A percentile compares a stretch with the other conserved stretches of the same genome.
Evolutionary conservation across 2,113 vertebrate species (phyloP).

Genomic region (Eolophus roseicapilla): DNA sequence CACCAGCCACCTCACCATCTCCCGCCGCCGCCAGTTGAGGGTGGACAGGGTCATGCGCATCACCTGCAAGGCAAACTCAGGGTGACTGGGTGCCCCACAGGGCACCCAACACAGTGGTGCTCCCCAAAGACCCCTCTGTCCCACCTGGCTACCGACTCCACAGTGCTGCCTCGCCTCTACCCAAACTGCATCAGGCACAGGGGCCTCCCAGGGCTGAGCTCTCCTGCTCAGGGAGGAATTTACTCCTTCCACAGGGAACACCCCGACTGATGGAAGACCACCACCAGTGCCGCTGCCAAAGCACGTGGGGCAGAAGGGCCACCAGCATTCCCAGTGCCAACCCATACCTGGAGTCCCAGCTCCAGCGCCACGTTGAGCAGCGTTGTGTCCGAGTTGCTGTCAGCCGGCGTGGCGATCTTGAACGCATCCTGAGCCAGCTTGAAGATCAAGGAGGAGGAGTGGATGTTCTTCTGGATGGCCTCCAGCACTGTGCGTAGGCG

Average conservation of each 20-base stretch:
- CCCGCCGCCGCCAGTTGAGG: constrained; percentile 95
- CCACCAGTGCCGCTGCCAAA: fast-evolving
- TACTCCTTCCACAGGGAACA: background rate
- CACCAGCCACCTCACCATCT: constrained; percentile 99
- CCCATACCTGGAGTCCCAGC: constrained; percentile 92
- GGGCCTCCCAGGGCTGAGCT: background rate
- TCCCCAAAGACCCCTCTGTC: background rate
- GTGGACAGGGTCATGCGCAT: constrained; percentile 99
- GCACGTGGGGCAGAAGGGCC: fast-evolving
- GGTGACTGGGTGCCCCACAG: background rate
- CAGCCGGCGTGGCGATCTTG: constrained; percentile 94
- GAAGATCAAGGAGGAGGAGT: constrained; percentile 97
- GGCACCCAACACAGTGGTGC: background rate
- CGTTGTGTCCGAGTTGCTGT: constrained; percentile 91
- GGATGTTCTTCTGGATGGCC: constrained; percentile 98
- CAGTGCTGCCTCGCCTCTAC: fast-evolving
- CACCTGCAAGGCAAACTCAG: constrained; percentile 76
- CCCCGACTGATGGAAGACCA: background rate
- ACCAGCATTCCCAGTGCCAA: background rate
- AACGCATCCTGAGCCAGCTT: constrained; percentile 98
- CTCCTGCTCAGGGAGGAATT: background rate
- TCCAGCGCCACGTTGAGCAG: constrained; percentile 95
- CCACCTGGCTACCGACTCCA: background rate
- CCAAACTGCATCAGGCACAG: background rate
- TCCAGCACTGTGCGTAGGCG: constrained; percentile 93